Base-by-base conservation (phyloP, 2,797 vertebrate genomes). In the Malacoraja senta region DNA sequence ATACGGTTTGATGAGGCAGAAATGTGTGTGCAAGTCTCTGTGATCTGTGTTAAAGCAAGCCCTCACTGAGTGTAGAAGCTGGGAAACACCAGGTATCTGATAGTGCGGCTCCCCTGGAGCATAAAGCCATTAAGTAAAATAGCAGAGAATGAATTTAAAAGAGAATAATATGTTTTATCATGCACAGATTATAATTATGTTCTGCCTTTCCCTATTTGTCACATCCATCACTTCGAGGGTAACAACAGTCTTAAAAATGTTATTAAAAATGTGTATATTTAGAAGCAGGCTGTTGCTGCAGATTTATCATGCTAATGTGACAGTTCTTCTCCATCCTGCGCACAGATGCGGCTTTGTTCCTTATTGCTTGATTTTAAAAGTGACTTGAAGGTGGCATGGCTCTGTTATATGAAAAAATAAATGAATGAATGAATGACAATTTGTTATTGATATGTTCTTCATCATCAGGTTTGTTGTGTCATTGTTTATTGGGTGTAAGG, bases 181-280 rank as follows among this genome's bases (percentile, higher is more conserved):
- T 72, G 38, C 38, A 4, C 44, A 53, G 9, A 76, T 24, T 76
- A 58, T 76, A 92, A 92, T 92, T 58, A 92, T 53, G 71, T 53
- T 92, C 72, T 68, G 72, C 35, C 17, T 53, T 92, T 92, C 26
- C 38, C 15, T 26, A 58, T 92, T 58, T 92, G 90, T 76, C 90
- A 92, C 90, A 92, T 92, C 71, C 90, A 74, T 92, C 90, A 76
- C 35, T 92, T 92, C 15, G 71, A 92, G 8, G 1, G 3, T 92
- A 53, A 74, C 35, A 76, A 74, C 71, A 44, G 35, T 58, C n/a
- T 68, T 68, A 63, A 88, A 88, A 68, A 88, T 32, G 19, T 76
- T 92, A 92, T 74, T 92, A 24, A 92, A 76, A 92, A 76, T 72
- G 53, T 74, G n/a, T 74, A 92, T 92, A 53, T 76, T 92, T 76